phyloP scores from a whole-genome alignment of 2,113 vertebrate genomes.

The Brienomyrus brachyistius region DNA sequence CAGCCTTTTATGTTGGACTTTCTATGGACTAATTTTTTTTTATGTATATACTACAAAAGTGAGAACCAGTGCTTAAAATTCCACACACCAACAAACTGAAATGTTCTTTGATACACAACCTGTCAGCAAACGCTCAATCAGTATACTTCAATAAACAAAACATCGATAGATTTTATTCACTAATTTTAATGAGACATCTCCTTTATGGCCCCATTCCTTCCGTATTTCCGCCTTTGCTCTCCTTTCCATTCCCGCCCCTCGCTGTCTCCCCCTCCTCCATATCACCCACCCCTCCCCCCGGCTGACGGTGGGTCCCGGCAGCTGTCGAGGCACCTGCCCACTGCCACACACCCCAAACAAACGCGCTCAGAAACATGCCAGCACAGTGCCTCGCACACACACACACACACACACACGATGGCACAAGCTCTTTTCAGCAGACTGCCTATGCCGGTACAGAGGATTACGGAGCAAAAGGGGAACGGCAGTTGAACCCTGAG shows the following conservation, averaged over 20 bases:
- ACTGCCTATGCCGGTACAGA: neutral
- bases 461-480: neutral
- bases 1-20: neutral
- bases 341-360: conserved; percentile 38
- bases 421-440: neutral
- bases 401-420: neutral
- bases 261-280: conserved; percentile 31
- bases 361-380: conserved; percentile 1
- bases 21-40: neutral
- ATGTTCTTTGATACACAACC: neutral
- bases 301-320: conserved; percentile 55
- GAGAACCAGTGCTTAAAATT: neutral
- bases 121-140: neutral
- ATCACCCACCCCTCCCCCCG: conserved; percentile 33
- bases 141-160: neutral
- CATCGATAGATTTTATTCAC: neutral
- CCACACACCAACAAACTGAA: neutral
- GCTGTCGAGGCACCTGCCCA: conserved; percentile 66
- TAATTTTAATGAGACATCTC: neutral
- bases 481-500: neutral
- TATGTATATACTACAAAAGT: neutral
- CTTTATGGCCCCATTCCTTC: conserved; percentile 13
- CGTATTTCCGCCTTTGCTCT: neutral
- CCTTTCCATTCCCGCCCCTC: neutral
- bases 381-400: conserved; percentile 7